These are phyloP conservation scores for Epistrophella euchroma DNA, from an alignment of 2,888 invertebrate species.

Conservation along the genomic window DNA sequence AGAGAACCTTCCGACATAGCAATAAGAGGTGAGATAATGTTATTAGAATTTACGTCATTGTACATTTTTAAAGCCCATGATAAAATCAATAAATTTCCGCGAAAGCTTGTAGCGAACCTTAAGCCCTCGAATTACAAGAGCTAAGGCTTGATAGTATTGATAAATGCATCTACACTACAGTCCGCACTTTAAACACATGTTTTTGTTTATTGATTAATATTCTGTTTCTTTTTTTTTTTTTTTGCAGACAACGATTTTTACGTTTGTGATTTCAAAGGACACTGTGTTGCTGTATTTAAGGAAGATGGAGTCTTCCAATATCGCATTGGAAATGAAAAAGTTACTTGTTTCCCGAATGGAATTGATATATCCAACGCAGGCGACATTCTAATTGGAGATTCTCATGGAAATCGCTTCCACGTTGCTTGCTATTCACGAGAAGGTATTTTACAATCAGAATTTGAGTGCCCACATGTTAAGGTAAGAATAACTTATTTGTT, in stretches of 20 bases:
- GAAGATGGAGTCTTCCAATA: slow-evolving; percentile 96
- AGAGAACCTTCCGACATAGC: slow-evolving; percentile 98
- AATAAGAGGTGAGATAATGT: slow-evolving; percentile 89
- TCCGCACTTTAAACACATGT: background rate
- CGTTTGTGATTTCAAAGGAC: slow-evolving; percentile 99
- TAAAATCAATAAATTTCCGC: too few species aligned
- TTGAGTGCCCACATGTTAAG: slow-evolving; percentile 99
- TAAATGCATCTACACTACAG: too few species aligned
- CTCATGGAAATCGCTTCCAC: slow-evolving; percentile 98
- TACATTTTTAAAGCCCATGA: too few species aligned
- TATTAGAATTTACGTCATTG: background rate
- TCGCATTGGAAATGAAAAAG: slow-evolving; percentile 96
- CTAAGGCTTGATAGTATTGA: too few species aligned
- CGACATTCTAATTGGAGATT: slow-evolving; percentile 98
- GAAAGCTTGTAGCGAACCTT: too few species aligned
- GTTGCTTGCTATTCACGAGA: slow-evolving; percentile 97
- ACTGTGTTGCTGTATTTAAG: slow-evolving; percentile 98
- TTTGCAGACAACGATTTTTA: slow-evolving; percentile 94
- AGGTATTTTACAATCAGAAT: slow-evolving; percentile 94
- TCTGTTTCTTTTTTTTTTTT: too few species aligned
- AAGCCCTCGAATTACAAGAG: too few species aligned
- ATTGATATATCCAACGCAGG: slow-evolving; percentile 99
- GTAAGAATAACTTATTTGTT: slow-evolving; percentile 84
- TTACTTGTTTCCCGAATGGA: slow-evolving; percentile 98
- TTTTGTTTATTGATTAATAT: too few species aligned